Base-by-base conservation (phyloP, 1,140 invertebrate genomes). In the Conus betulinus region DNA sequence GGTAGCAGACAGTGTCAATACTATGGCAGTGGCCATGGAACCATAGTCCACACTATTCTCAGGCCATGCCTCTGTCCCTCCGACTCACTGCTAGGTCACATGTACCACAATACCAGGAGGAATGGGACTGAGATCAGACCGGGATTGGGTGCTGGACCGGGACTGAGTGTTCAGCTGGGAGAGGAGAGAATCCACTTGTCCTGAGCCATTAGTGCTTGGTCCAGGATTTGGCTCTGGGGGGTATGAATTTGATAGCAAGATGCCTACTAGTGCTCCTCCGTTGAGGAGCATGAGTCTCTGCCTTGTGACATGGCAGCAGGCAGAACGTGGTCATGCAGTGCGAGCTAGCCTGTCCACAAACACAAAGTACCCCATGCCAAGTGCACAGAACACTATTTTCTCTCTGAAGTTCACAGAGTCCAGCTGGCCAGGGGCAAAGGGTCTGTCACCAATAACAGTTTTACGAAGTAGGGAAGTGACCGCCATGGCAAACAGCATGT, bases 11-110 rank as follows among this genome's bases (percentile, higher is more conserved):
- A 39, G 27, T 78, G 76, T 78, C 25, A 7, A 51, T 39, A 39
- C 76, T 78, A n/a, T 78, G 76, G 27, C 76, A 78, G 10, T 78
- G n/a, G 4, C 76, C 76, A 39, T 78, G 76, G 25, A 78, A 78
- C 76, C 76, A 78, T 39, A 39, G 76, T 25, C 76, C 76, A 78
- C 76, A 78, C 25, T 78, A 25, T 8, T 78, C 6, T 1, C 76
- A 78, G 7, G 7, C 76, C 76, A 78, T 5, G 5, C 76, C 76
- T 39, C 76, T 25, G 27, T 78, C 25, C 11, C 25, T 8, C 27
- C 76, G 6, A 27, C 39, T 8, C 76, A 74, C 71, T 8, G 15
- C 17, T 8, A 74, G 27, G 25, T 78, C 76, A 10, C 76, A 78
- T 27, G 76, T 78, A 11, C 76, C 25, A 25, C 76, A 78, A 39